Evolutionary conservation across 1,140 invertebrate genomes (phyloP).

Genomic region (Rhizoglyphus robini): DNA sequence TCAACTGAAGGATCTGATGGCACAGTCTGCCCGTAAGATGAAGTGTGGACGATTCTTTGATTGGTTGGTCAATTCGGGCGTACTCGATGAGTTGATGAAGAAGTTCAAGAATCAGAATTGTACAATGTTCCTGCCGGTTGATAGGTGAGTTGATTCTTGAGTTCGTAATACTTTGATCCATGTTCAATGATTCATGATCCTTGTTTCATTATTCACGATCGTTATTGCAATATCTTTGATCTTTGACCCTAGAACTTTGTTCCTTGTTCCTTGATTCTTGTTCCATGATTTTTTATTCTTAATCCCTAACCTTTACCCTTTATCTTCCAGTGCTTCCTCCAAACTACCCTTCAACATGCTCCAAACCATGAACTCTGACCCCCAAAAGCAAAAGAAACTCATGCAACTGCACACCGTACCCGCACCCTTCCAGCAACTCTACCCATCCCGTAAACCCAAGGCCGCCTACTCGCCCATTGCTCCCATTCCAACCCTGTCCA

Average conservation of each 20-base stretch:
- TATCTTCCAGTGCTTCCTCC: neutral
- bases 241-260: too few species aligned
- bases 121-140: neutral
- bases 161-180: too few species aligned
- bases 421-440: slow-evolving; percentile 5
- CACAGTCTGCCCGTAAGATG: neutral
- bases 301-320: too few species aligned
- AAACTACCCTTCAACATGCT: slow-evolving; percentile 8
- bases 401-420: slow-evolving; percentile 4
- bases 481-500: neutral
- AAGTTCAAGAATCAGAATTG: neutral
- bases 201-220: neutral
- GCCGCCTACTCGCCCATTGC: neutral
- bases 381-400: neutral
- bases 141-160: too few species aligned
- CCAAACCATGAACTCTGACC: neutral
- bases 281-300: too few species aligned
- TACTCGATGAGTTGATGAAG: neutral
- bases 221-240: neutral
- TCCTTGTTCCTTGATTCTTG: too few species aligned
- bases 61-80: slow-evolving; percentile 1
- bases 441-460: neutral
- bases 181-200: neutral
- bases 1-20: neutral
- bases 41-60: neutral